Evolutionary conservation across 2,113 vertebrate species (phyloP).

Genomic region (Acrocephalus kingi): DNA sequence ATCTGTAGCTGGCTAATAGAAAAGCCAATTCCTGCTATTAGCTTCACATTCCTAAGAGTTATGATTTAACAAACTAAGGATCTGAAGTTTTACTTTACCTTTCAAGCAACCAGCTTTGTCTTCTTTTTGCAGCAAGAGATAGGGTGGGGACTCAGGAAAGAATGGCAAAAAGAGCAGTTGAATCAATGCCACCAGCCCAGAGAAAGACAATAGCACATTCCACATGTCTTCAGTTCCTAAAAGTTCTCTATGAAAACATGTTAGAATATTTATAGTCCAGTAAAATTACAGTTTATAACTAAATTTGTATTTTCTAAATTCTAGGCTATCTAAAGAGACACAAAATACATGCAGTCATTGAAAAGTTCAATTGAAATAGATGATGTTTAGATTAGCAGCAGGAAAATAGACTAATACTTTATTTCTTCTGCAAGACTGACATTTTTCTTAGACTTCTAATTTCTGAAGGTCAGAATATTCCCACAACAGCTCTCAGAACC

Average conservation of each 20-base stretch:
- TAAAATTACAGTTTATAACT: background rate
- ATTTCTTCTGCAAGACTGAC: background rate
- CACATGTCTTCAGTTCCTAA: slow-evolving; percentile 83
- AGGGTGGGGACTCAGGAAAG: slow-evolving; percentile 74
- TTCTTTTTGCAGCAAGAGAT: slow-evolving; percentile 78
- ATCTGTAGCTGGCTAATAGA: background rate
- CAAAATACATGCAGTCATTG: background rate
- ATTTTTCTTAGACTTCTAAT: background rate
- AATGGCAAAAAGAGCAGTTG: slow-evolving; percentile 73
- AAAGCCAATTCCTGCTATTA: background rate
- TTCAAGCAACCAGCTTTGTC: slow-evolving; percentile 72
- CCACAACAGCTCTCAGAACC: background rate
- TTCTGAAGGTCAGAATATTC: background rate
- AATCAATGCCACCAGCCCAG: slow-evolving; percentile 71
- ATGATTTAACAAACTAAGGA: background rate
- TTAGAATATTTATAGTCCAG: background rate
- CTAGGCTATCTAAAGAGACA: background rate
- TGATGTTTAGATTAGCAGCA: background rate
- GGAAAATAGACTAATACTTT: background rate
- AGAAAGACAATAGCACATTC: slow-evolving; percentile 77
- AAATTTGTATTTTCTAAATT: background rate
- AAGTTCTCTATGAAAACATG: slow-evolving; percentile 71
- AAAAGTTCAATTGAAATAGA: background rate
- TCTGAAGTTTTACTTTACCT: slow-evolving; percentile 63
- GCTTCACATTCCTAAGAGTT: background rate